Base-by-base conservation (phyloP, 2,797 vertebrate species). In the Cottoperca gobio region DNA sequence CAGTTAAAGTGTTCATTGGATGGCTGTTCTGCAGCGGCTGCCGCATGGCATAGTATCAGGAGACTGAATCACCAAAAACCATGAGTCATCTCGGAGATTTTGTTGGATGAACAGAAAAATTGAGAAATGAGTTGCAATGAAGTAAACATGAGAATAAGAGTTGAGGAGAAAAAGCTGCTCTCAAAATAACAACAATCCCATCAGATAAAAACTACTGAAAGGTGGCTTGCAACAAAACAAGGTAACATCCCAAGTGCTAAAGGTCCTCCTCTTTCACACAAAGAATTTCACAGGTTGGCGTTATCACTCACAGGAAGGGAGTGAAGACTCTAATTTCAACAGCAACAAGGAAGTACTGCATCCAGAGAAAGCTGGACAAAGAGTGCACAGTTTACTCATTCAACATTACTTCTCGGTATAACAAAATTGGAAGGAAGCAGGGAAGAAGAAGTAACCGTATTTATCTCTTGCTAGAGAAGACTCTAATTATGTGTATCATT, bases 21-120 rank as follows among this genome's bases (percentile, higher is more conserved):
- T 85, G 85, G 80, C 70, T 83, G 24, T 8, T 16, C 45, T 50
- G 69, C 43, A 8, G 53, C 74, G 75, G 35, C 64, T 60, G 70
- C 73, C 14, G 16, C 63, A 55, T 59, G 43, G 26, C 48, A 5
- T 3, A 13, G 46, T 24, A 59, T 78, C 43, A 48, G 6, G 19
- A 55, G 23, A 64, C 16, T 14, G 46, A 57, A 17, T 54, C 75
- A 35, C 54, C 35, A 23, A 57, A 61, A 71, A 33, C 6, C 52
- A 48, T 58, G 59, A 78, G 57, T 76, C 79, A 73, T 42, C 45
- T 14, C 26, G 23, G 39, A 75, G 24, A 70, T 63, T 75, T 45
- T 48, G 5, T 49, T 28, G 13, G 16, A 6, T 40, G 37, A 72
- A 43, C n/a, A 67, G 66, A 35, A 58, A 3, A 52, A 43, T 14